A percentile compares a stretch with the other conserved stretches of the same genome.
These are phyloP conservation scores for Brienomyrus brachyistius DNA, from an alignment of 2,113 vertebrate genomes.

Conservation along the genomic window DNA sequence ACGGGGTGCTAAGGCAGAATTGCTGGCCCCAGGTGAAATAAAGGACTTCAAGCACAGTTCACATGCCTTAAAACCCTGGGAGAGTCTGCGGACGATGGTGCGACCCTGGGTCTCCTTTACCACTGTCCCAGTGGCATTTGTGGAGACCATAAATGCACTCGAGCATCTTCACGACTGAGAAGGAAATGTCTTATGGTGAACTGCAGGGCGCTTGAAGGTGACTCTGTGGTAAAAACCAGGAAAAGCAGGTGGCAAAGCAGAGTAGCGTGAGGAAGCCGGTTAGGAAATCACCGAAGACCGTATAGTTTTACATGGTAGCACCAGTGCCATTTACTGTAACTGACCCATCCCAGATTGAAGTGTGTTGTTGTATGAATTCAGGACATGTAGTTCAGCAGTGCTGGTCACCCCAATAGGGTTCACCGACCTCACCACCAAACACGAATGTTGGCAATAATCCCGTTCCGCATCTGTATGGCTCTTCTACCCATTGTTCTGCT, in stretches of 20 bases:
- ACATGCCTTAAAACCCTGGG: conserved; percentile 48
- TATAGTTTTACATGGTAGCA: background rate
- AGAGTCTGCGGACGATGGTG: background rate
- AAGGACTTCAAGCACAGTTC: conserved; percentile 36
- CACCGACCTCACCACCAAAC: background rate
- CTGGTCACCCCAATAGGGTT: background rate
- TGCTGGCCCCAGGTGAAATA: background rate
- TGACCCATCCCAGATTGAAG: background rate
- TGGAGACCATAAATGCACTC: background rate
- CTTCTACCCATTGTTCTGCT: conserved; percentile 22
- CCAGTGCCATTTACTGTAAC: background rate
- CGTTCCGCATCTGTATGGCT: background rate
- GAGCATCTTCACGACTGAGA: background rate
- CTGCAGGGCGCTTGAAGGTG: background rate
- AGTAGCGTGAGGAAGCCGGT: background rate
- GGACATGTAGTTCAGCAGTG: background rate
- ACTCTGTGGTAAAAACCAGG: background rate
- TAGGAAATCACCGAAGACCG: background rate
- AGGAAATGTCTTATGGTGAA: background rate
- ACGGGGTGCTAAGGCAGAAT: conserved; percentile 14
- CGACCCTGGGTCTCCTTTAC: background rate
- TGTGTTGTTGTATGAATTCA: background rate
- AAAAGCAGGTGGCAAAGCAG: background rate
- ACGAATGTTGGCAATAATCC: background rate
- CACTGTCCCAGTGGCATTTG: background rate